phyloP scores from a whole-genome alignment of 2,888 invertebrate species.

The Polymixis flavicincta region DNA sequence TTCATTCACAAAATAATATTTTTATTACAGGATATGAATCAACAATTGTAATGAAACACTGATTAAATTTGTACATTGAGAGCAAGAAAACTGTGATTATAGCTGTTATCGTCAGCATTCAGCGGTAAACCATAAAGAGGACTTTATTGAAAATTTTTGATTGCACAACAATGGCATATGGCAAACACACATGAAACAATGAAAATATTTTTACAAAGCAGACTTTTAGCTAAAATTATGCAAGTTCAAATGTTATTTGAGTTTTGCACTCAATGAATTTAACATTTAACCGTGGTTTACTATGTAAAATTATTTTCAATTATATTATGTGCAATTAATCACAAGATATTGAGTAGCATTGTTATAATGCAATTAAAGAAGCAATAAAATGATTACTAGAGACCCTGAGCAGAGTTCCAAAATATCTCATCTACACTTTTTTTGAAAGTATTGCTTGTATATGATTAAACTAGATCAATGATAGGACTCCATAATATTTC shows the following conservation, averaged over 20 bases:
- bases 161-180: slow-evolving; percentile 87
- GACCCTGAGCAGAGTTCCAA: not conserved
- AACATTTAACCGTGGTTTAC: not conserved
- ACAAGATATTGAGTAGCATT: not conserved
- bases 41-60: slow-evolving; percentile 80
- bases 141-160: slow-evolving; percentile 89
- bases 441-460: not conserved
- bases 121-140: slow-evolving; percentile 82
- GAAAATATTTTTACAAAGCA: slow-evolving; percentile 78
- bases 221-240: slow-evolving; percentile 71
- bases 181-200: slow-evolving; percentile 84
- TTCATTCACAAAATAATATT: slow-evolving; percentile 43
- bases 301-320: not conserved
- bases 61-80: slow-evolving; percentile 79
- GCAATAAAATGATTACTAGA: not conserved
- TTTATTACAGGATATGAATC: slow-evolving; percentile 78
- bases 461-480: slow-evolving; percentile 40
- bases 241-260: slow-evolving; percentile 65
- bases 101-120: slow-evolving; percentile 80
- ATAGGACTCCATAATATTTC: slow-evolving; percentile 63
- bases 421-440: not conserved
- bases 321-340: not conserved
- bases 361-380: slow-evolving; percentile 5
- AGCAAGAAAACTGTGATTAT: slow-evolving; percentile 71
- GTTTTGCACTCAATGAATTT: slow-evolving; percentile 9